Base-by-base conservation (phyloP, 2,797 vertebrate genomes). In the Botia kubotai region DNA sequence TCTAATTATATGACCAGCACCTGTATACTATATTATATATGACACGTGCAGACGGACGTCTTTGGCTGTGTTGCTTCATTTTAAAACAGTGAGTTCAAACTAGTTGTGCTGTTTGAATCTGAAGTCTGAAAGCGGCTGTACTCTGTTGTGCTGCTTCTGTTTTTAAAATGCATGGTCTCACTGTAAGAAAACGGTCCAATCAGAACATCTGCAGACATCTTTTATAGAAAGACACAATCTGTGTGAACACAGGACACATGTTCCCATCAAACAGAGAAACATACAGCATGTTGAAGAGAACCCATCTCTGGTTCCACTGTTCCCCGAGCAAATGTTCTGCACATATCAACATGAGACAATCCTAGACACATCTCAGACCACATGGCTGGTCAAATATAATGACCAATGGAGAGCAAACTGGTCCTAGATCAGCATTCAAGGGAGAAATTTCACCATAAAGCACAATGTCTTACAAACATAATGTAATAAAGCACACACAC, bases 151-250 rank as follows among this genome's bases (percentile, higher is more conserved):
- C 33, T 26, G 23, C 33, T 33, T 33, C 33, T 33, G 33, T 5
- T 33, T 33, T 3, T 33, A 3, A 33, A 33, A 3, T 2, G 2
- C 3, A 33, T 33, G 33, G 3, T 3, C 33, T 5, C 3, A 3
- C 3, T 33, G 33, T 33, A 33, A 33, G 33, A 33, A 29, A 33
- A 33, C 33, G 3, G 33, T 33, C 33, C 33, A 33, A 33, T 33
- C 33, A 70, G 14, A 3, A 14, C 46, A 46, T 29, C 17, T 50
- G 17, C 46, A 65, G 39, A 16, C 46, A 50, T 85, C 80, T 95
- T 97, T 96, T 96, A 94, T 98, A 98, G 95, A 98, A 98, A 98
- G 95, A 95, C 96, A 97, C 73, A 82, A 66, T 82, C 58, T 52
- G 77, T 58, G 52, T 79, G 82, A 75, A 77, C 66, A 29, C 96